phyloP scores from a whole-genome alignment of 2,888 invertebrate genomes.

The Pachliopta kotzebuea region DNA sequence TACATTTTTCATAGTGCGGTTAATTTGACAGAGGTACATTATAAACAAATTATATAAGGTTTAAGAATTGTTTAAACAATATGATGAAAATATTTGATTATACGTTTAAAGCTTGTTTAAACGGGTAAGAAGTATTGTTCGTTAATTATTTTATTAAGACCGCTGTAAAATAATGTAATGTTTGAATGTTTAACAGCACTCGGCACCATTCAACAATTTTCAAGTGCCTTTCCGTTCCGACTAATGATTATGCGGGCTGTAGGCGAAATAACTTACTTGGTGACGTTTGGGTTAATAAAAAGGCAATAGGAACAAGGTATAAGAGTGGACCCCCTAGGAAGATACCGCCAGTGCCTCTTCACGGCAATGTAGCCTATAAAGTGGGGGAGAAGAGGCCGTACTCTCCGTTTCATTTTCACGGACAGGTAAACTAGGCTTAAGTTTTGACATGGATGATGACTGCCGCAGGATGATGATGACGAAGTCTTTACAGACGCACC shows the following conservation, averaged over 20 bases:
- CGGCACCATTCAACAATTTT: slow-evolving; percentile 38
- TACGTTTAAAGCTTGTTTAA: not conserved
- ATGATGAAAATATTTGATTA: slow-evolving; percentile 11
- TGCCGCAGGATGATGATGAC: too few relatives aligned
- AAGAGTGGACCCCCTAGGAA: slow-evolving; percentile 40
- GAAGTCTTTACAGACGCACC: too few relatives aligned
- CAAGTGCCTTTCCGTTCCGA: slow-evolving; percentile 32
- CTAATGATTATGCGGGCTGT: slow-evolving; percentile 32
- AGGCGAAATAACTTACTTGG: not conserved
- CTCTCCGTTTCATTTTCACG: slow-evolving; percentile 60
- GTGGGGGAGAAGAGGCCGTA: slow-evolving; percentile 49
- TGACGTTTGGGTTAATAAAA: slow-evolving; percentile 14
- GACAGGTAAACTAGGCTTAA: slow-evolving; percentile 62
- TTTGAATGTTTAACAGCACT: slow-evolving; percentile 27
- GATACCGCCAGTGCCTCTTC: slow-evolving; percentile 43
- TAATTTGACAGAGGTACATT: slow-evolving; percentile 3
- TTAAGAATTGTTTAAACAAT: not conserved
- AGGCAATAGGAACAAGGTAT: slow-evolving; percentile 29
- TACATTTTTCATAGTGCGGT: slow-evolving; percentile 8
- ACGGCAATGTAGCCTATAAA: slow-evolving; percentile 42
- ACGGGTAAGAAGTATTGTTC: not conserved
- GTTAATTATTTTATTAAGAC: too few relatives aligned
- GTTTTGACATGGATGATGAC: too few relatives aligned
- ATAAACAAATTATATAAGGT: not conserved
- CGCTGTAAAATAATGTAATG: not conserved